These are phyloP conservation scores for Apoderus coryli DNA, from an alignment of 2,888 invertebrate species.

Conservation along the genomic window DNA sequence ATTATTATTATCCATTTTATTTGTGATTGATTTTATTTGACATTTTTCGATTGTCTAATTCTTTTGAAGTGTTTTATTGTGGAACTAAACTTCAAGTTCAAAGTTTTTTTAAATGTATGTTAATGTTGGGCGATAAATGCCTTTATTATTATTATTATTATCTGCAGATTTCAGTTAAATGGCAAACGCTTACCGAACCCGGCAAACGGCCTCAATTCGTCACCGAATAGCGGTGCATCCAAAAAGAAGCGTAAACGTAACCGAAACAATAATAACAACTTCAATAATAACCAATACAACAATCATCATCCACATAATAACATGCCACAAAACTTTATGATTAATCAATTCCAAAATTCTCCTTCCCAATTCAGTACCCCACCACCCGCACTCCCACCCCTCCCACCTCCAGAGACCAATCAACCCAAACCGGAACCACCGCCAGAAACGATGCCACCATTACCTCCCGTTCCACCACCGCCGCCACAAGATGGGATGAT, in stretches of 20 bases:
- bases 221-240: constrained; percentile 37
- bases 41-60: too few species aligned
- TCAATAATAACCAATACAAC: constrained; percentile 21
- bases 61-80: too few species aligned
- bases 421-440: constrained; percentile 39
- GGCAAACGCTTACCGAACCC: constrained; percentile 27
- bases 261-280: constrained; percentile 37
- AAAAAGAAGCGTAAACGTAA: constrained; percentile 69
- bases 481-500: constrained; percentile 22
- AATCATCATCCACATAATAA: constrained; percentile 10
- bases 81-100: too few species aligned
- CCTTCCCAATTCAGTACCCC: constrained; percentile 26
- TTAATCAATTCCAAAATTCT: too few species aligned
- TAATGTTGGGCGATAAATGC: too few species aligned
- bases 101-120: too few species aligned
- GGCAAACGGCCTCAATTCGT: constrained; percentile 30
- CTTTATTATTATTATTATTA: too few species aligned
- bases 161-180: constrained; percentile 40
- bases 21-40: too few species aligned
- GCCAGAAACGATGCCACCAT: constrained; percentile 32
- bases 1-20: too few species aligned
- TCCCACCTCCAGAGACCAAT: constrained; percentile 36
- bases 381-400: constrained; percentile 28
- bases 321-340: not conserved
- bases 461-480: constrained; percentile 37